Conservation (phyloP, 2,888 invertebrate genomes). For the Ornithoptera alexandrae region DNA sequence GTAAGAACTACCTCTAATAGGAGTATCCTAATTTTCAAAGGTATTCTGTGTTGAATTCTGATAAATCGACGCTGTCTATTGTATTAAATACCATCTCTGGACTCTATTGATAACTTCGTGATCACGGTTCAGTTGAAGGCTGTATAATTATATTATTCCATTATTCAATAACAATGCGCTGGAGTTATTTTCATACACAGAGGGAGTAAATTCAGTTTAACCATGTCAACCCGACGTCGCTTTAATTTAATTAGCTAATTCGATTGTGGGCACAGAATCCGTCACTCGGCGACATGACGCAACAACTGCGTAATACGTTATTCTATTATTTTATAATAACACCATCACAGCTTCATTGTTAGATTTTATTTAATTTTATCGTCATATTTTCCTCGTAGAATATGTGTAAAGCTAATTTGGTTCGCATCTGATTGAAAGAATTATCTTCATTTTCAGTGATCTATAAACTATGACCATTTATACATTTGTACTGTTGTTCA, state of each 20-base stretch:
- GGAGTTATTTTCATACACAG: slow-evolving; percentile 20
- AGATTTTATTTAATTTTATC: not conserved
- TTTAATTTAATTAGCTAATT: slow-evolving; percentile 27
- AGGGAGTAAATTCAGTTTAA: slow-evolving; percentile 25
- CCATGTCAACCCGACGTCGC: slow-evolving; percentile 18
- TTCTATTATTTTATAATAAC: slow-evolving; percentile 3
- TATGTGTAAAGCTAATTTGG: no score
- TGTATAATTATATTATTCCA: slow-evolving; percentile 11
- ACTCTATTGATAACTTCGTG: not conserved
- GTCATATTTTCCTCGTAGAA: not conserved
- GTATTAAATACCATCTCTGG: not conserved
- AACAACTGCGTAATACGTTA: slow-evolving; percentile 7
- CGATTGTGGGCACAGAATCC: slow-evolving; percentile 18
- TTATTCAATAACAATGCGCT: slow-evolving; percentile 21
- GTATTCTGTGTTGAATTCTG: not conserved
- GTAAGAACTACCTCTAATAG: not conserved
- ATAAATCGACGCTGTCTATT: not conserved
- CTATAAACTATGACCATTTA: no score
- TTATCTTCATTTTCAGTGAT: no score
- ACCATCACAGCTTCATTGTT: not conserved
- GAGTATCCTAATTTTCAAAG: not conserved
- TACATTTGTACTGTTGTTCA: no score
- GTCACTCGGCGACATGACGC: slow-evolving; percentile 17
- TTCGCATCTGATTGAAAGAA: no score
- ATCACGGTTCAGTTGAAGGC: slow-evolving; percentile 2